Base-by-base conservation (phyloP, 92 coral and sea anemone species). In the Epizoanthus ramosus region DNA sequence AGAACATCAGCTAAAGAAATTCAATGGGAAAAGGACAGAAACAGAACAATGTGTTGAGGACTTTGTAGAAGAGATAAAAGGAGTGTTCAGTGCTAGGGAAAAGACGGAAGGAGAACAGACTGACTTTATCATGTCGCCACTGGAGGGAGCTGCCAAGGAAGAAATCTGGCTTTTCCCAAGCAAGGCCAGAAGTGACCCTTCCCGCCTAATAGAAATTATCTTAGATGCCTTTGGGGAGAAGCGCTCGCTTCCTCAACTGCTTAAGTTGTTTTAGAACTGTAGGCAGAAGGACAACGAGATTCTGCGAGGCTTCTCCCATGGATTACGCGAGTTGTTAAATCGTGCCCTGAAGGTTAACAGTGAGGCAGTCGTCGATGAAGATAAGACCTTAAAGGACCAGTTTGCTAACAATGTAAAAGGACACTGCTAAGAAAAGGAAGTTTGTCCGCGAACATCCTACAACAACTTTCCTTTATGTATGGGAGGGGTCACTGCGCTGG, bases 291-390 rank as follows among this genome's bases (percentile, higher is more conserved):
- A 80, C 19, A 47, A 60, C 8, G 92, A 89, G 56, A 23, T 81
- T 5, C 80, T 89, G 0, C 15, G 82, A 9, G 43, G 68, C 10
- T 82, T 56, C 83, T 86, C 90, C 15, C 93, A 86, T 39, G 90
- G 82, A 19, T 58, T 77, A 35, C 16, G 87, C 16, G 82, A 86
- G 81, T 82, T 81, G 28, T 63, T 86, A 47, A 81, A 81, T 25
- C 5, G 86, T 3, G 86, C 57, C 12, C 39, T 83, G n/a, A 86
- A 86, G 4, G 86, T 71, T 71, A 83, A 80, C n/a, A 70, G 71
- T 25, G 80, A 83, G 79, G 84, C 84, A 57, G 87, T 74, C 12
- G 83, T 71, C 4, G 79, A 82, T 18, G 83, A 81, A 7, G 80
- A 87, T 63, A 74, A 66, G 57, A 83, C 79, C 35, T 53, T 87